Conservation (phyloP, 2,888 invertebrate species). For the Clusia tigrina region DNA sequence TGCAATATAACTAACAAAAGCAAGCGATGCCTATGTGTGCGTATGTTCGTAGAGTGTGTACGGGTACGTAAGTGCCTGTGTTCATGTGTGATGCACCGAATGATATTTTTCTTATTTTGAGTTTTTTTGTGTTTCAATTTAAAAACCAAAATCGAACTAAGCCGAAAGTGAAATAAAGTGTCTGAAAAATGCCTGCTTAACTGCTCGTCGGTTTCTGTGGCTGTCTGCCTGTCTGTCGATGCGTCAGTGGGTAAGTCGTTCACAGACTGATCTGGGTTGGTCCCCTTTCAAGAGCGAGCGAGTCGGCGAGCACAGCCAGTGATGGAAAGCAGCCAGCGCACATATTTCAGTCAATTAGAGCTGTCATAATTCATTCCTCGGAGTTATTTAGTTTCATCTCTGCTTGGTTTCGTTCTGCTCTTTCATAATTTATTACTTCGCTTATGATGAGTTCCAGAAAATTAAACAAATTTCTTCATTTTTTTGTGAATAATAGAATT, state of each 20-base stretch:
- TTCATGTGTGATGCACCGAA: neutral
- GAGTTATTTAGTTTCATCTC: constrained; percentile 49
- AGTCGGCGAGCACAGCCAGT: constrained; percentile 30
- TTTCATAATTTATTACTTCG: constrained; percentile 56
- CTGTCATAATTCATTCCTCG: constrained; percentile 63
- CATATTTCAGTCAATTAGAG: constrained; percentile 63
- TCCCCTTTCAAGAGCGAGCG: constrained; percentile 8
- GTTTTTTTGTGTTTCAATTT: constrained; percentile 2
- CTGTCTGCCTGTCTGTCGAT: neutral
- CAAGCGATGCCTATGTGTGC: constrained; percentile 1
- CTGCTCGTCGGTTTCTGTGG: neutral
- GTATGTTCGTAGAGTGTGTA: neutral
- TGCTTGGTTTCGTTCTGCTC: constrained; percentile 25
- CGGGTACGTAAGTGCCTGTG: neutral
- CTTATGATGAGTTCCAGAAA: constrained; percentile 62
- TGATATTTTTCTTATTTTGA: neutral
- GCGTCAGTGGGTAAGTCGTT: neutral
- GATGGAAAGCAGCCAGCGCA: constrained; percentile 58
- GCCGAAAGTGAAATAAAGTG: constrained; percentile 50
- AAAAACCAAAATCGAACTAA: constrained; percentile 37
- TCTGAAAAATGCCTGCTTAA: constrained; percentile 47
- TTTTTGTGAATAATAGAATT: neutral
- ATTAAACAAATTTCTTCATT: constrained; percentile 45
- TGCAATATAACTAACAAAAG: constrained; percentile 26
- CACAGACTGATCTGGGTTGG: neutral